Evolutionary conservation across 1,140 invertebrate species (phyloP), one percentile per base, ranked within the genome.

Genomic region (Drosophila nebulosa): DNA sequence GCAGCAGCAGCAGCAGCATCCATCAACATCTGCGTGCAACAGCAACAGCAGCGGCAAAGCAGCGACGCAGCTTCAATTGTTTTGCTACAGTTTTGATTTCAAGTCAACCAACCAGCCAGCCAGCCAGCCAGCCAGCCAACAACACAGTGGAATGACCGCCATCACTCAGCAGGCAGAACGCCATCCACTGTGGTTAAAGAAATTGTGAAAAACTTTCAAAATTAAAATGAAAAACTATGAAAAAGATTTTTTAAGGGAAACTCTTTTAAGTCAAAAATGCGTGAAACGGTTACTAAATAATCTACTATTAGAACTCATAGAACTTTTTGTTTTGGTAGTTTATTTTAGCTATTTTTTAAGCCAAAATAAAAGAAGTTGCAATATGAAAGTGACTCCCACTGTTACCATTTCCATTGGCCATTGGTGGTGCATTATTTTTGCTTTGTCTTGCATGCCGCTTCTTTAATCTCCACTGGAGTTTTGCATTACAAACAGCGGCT

Each of bases 61-160:
- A 57, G 66, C 46, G 53, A 52, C 36, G 27, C 30, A 57, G 51
- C 42, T 26, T 35, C 56, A 36, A 36, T 71, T 66, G 39, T 59
- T 59, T 79, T 81, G 80, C 70, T 66, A 81, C 63, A 85, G 86
- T 81, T 89, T 89, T 85, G 81, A 85, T 89, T 89, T 90, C 86
- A 74, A 79, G 71, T 56, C 69, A 71, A 74, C 62, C 67, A 79
- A 21, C 39, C 39, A 71, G 71, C n/a, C 69, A 71, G 71, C 62
- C 67, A 79, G 9, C 39, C 39, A 71, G 71, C n/a, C n/a, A 79
- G 71, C 58, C 69, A 71, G 71, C 62, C 67, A 79, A 21, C 39
- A 14, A 71, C 71, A 64, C 67, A 79, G 50, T 70, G 63, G 74
- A 88, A 69, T 73, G 70, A 63, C 74, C 66, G 65, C 69, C 66